Evolutionary conservation across 2,797 vertebrate genomes (phyloP).

Genomic region (Tangara arthus): DNA sequence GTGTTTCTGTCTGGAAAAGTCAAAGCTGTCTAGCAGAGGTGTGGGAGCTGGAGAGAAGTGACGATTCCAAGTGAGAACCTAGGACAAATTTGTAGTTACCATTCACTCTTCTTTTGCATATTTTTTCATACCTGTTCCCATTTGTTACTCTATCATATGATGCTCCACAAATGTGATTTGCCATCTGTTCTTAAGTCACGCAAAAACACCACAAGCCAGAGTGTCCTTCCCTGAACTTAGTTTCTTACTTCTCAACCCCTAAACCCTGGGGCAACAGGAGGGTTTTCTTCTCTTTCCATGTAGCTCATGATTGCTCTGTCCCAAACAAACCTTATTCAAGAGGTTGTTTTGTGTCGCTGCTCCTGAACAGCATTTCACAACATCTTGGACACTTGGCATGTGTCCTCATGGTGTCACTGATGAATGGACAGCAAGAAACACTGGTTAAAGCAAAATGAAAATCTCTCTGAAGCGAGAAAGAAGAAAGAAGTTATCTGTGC

Average conservation of each 20-base stretch:
- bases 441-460: neutral
- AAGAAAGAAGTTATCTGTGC: neutral
- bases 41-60: neutral
- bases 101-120: neutral
- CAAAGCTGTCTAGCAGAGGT: neutral
- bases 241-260: neutral
- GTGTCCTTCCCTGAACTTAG: neutral
- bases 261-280: neutral
- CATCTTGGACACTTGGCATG: neutral
- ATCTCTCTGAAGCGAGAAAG: neutral
- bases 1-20: neutral
- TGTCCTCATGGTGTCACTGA: neutral
- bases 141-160: neutral
- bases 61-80: neutral
- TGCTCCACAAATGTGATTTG: neutral
- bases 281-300: neutral
- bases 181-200: neutral
- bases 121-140: neutral
- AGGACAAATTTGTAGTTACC: neutral
- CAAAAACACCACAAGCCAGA: neutral
- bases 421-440: neutral
- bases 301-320: neutral
- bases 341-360: neutral
- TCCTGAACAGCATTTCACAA: neutral
- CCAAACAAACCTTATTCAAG: neutral